A percentile compares a stretch with the other conserved stretches of the same genome.
Evolutionary conservation across 2,113 vertebrate genomes (phyloP).

Genomic region (Dermatemys mawii): DNA sequence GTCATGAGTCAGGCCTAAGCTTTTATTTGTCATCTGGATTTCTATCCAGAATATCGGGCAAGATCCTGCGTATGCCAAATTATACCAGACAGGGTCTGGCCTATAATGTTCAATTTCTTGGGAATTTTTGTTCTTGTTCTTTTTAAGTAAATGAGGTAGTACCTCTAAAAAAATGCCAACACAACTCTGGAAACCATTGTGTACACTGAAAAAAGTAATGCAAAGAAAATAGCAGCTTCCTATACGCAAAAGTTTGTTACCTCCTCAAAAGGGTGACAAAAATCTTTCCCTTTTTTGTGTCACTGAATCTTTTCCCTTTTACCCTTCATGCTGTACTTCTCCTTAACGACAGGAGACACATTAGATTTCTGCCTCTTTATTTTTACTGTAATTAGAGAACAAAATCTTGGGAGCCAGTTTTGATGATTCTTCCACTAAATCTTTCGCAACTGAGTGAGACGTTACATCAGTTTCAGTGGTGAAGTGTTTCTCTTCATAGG

Average conservation of each 20-base stretch:
- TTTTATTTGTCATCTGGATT: neutral
- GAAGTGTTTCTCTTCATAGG: neutral
- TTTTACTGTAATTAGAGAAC: neutral
- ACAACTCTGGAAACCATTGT: neutral
- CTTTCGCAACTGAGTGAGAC: constrained; percentile 23
- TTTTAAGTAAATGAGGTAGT: neutral
- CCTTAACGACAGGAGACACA: neutral
- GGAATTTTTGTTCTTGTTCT: neutral
- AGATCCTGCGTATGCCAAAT: neutral
- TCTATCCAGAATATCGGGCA: neutral
- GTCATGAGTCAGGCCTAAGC: neutral
- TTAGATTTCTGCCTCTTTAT: neutral
- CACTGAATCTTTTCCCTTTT: neutral
- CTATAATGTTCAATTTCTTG: neutral
- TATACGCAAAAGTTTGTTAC: neutral
- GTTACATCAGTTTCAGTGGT: constrained; percentile 5
- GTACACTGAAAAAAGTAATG: neutral
- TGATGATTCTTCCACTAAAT: neutral
- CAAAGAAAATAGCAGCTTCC: neutral
- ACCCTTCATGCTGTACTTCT: neutral
- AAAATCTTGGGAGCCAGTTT: neutral
- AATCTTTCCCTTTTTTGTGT: neutral
- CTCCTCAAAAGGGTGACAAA: neutral
- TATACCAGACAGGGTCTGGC: neutral
- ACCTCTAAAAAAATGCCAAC: neutral